phyloP scores from a whole-genome alignment of 1,140 invertebrate genomes.

The Drosophila lowei region DNA sequence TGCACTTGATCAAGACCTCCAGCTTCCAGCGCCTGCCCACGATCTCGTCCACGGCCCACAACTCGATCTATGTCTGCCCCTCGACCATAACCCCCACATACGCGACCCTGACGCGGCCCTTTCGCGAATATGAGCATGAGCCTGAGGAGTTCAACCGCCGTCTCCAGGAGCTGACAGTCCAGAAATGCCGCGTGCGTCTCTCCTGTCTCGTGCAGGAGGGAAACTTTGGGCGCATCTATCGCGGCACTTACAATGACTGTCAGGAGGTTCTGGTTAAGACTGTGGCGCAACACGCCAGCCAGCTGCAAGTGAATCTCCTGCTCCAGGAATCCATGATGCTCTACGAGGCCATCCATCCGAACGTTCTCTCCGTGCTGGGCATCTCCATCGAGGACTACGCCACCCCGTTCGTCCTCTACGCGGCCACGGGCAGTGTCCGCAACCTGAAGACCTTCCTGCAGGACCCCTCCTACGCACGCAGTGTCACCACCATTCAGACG shows the following conservation, averaged over 20 bases:
- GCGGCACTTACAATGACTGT: constrained; percentile 90
- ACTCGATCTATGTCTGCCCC: constrained; percentile 81
- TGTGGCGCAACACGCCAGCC: constrained; percentile 87
- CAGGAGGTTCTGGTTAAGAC: constrained; percentile 95
- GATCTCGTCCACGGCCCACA: constrained; percentile 76
- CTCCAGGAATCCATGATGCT: constrained; percentile 94
- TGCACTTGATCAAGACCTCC: constrained; percentile 79
- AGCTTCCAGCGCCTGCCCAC: constrained; percentile 81
- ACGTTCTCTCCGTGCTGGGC: constrained; percentile 93
- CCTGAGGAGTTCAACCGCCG: constrained; percentile 83
- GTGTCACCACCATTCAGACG: constrained; percentile 95
- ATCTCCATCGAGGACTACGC: constrained; percentile 94
- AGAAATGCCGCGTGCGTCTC: constrained; percentile 89
- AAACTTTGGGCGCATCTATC: constrained; percentile 95
- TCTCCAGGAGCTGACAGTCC: constrained; percentile 80
- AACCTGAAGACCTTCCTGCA: constrained; percentile 94
- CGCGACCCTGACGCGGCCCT: constrained; percentile 78
- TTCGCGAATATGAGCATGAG: constrained; percentile 82
- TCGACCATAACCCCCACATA: constrained; percentile 79
- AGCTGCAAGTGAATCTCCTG: constrained; percentile 91
- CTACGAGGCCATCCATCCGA: constrained; percentile 92
- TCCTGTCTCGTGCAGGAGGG: constrained; percentile 92
- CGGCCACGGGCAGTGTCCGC: constrained; percentile 89
- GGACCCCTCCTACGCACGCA: constrained; percentile 85
- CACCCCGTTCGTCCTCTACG: constrained; percentile 94